Evolutionary conservation across 1,140 invertebrate species (phyloP).

Genomic region (Tachypleus tridentatus): DNA sequence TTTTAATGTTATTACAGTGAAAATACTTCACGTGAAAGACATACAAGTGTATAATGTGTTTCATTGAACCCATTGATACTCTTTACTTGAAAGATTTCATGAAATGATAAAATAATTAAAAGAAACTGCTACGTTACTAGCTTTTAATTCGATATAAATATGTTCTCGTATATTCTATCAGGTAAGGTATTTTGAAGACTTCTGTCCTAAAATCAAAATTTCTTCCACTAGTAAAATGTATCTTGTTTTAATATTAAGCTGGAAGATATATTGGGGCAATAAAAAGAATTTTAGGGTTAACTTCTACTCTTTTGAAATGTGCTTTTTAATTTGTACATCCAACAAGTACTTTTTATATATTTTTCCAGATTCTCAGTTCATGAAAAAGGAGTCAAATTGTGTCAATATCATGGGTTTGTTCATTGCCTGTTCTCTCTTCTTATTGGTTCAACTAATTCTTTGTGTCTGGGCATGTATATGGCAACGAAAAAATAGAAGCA

Average conservation of each 20-base stretch:
- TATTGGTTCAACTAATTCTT: conserved; percentile 65
- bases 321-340: no score
- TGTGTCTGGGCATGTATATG: conserved; percentile 72
- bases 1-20: no score
- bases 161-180: not conserved
- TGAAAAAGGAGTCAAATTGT: conserved; percentile 37
- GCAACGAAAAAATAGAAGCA: conserved; percentile 46
- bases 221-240: not conserved
- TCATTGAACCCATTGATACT: no score
- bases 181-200: not conserved
- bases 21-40: no score
- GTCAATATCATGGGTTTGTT: conserved; percentile 63
- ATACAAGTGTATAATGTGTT: no score
- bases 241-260: not conserved
- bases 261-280: not conserved
- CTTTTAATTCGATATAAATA: no score
- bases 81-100: no score
- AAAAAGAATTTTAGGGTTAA: not conserved
- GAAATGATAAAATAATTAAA: no score
- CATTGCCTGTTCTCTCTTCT: conserved; percentile 64
- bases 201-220: not conserved
- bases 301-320: not conserved
- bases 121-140: no score
- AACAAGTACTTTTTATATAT: not conserved
- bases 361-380: conserved; percentile 2